A percentile compares a stretch with the other conserved stretches of the same genome.
These are phyloP conservation scores for Danio albolineatus DNA, from an alignment of 2,797 vertebrate genomes.

Conservation along the genomic window DNA sequence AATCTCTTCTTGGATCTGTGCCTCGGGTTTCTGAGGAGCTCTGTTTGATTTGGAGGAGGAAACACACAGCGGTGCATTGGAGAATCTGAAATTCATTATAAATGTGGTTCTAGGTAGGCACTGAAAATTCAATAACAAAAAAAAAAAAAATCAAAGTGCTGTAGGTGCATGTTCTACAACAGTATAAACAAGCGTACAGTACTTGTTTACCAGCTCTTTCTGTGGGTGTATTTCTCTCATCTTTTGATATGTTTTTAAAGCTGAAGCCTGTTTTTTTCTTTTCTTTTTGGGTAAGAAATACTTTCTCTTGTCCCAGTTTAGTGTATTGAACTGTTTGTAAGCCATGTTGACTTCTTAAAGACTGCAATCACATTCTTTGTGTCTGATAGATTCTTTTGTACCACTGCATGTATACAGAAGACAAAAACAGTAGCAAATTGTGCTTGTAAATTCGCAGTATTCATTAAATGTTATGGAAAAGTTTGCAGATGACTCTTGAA, in stretches of 20 bases:
- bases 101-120: background rate
- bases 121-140: background rate
- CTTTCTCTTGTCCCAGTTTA: background rate
- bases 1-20: background rate
- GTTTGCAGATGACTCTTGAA: no score
- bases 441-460: no score
- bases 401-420: no score
- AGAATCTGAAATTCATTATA: slow-evolving; percentile 16
- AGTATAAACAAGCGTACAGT: background rate
- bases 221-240: background rate
- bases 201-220: background rate
- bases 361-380: background rate
- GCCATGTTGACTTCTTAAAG: background rate
- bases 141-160: background rate
- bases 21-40: background rate
- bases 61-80: background rate
- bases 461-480: no score
- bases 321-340: background rate
- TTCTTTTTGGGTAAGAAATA: background rate
- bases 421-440: no score
- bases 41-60: slow-evolving; percentile 15
- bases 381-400: no score
- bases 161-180: slow-evolving; percentile 3
- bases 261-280: background rate
- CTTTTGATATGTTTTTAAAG: background rate